phyloP scores from a whole-genome alignment of 2,113 vertebrate species.

The Pterophyllum scalare region DNA sequence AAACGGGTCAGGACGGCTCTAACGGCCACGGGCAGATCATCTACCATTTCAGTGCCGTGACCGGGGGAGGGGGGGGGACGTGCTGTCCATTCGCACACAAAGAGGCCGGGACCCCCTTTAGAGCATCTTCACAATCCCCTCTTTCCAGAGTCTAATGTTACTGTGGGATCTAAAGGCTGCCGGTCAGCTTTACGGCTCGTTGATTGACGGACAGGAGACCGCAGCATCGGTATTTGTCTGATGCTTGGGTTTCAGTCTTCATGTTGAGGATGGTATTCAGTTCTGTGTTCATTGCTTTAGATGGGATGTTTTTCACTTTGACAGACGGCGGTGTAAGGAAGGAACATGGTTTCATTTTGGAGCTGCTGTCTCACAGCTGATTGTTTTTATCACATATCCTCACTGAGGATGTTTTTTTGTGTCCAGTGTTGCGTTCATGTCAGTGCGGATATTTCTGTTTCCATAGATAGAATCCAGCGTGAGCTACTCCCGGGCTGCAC shows the following conservation, averaged over 20 bases:
- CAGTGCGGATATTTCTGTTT: accelerated
- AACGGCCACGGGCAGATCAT: conserved; percentile 58
- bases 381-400: background rate
- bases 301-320: background rate
- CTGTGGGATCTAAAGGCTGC: conserved; percentile 47
- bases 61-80: conserved; percentile 19
- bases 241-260: conserved; percentile 12
- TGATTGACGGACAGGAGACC: conserved; percentile 47
- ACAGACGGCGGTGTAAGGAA: background rate
- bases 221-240: background rate
- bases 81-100: conserved; percentile 60
- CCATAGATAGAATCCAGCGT: background rate
- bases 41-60: conserved; percentile 56
- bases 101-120: conserved; percentile 53
- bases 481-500: background rate
- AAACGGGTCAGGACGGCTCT: conserved; percentile 39
- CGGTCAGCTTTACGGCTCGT: conserved; percentile 18
- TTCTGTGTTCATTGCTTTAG: background rate
- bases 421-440: background rate
- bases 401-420: background rate
- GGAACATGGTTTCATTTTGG: too few species aligned
- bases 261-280: background rate
- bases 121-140: conserved; percentile 39
- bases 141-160: conserved; percentile 56
- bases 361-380: too few species aligned